Evolutionary conservation across 2,113 vertebrate genomes (phyloP), one percentile per base, ranked within the genome.

Genomic region (Sceloporus tristichus): DNA sequence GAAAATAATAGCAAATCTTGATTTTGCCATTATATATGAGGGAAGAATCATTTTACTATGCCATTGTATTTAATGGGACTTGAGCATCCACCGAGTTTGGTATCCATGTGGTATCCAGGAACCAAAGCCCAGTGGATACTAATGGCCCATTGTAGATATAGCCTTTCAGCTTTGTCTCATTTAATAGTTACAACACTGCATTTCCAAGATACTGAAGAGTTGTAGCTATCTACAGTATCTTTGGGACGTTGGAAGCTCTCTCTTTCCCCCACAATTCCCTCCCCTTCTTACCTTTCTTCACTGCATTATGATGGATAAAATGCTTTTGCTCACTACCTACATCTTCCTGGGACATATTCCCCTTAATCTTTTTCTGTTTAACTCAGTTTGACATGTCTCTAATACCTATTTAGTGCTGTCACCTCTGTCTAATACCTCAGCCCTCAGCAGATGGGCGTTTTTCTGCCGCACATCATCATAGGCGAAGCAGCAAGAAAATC

Each of bases 401-500:
- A 95, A 94, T 93, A 92, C 89, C 94, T 95, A 94, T 90, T 94
- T 94, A 94, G 95, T 95, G 89, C 54, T 87, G 92, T 94, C 87
- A 90, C 93, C 92, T 93, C 91, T 90, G 87, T 86, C 94, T 96
- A 94, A 66, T 91, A 92, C 89, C 88, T 93, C 90, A 80, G 65
- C 76, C 86, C 91, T 87, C 90, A 92, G 90, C 93, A 94, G 89
- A 92, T 91, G 92, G 91, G 1, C 92, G 14, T 84, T 94, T 94
- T 95, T 93, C 88, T 87, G 82, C 89, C 84, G 90, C 21, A 25
- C 3, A 0, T 0, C 89, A 89, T 94, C 89, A 91, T 71, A 84
- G 82, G 89, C 79, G 93, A 93, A 93, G 90, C 82, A 94, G 74
- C 40, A 79, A 59, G 84, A 93, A 91, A 88, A 92, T 88, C 86